Evolutionary conservation across 2,888 invertebrate genomes (phyloP).

Genomic region (Schrankia costaestrigalis): DNA sequence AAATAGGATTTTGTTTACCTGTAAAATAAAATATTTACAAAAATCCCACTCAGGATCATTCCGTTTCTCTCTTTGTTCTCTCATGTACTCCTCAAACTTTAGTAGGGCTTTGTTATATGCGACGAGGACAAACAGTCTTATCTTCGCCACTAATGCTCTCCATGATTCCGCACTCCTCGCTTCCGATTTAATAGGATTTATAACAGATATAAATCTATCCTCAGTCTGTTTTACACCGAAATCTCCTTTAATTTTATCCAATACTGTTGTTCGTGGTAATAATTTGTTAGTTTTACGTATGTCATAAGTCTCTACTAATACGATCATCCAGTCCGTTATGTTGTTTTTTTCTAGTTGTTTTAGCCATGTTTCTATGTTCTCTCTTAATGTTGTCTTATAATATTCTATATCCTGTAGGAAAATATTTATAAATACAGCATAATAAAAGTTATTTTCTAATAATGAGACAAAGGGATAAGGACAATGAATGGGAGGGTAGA

Average conservation of each 20-base stretch:
- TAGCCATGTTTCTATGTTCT: slow-evolving; percentile 94
- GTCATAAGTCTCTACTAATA: slow-evolving; percentile 95
- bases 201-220: slow-evolving; percentile 92
- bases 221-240: slow-evolving; percentile 93
- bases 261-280: slow-evolving; percentile 93
- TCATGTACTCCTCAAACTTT: slow-evolving; percentile 93
- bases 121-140: slow-evolving; percentile 90
- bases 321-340: slow-evolving; percentile 95
- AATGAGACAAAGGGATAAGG: no score
- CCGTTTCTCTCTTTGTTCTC: slow-evolving; percentile 93
- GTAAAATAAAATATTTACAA: slow-evolving; percentile 95
- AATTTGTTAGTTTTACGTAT: slow-evolving; percentile 95
- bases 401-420: slow-evolving; percentile 91
- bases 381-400: slow-evolving; percentile 92
- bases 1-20: slow-evolving; percentile 83
- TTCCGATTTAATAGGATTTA: slow-evolving; percentile 94
- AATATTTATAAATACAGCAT: no score
- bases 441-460: no score
- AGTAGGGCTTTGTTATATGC: slow-evolving; percentile 93
- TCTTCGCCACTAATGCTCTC: slow-evolving; percentile 90
- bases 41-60: slow-evolving; percentile 97
- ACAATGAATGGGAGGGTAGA: no score
- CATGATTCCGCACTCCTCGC: slow-evolving; percentile 95
- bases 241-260: slow-evolving; percentile 96
- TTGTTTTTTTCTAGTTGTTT: slow-evolving; percentile 87